Evolutionary conservation across 2,113 vertebrate species (phyloP).

Genomic region (Bothrops jararaca): DNA sequence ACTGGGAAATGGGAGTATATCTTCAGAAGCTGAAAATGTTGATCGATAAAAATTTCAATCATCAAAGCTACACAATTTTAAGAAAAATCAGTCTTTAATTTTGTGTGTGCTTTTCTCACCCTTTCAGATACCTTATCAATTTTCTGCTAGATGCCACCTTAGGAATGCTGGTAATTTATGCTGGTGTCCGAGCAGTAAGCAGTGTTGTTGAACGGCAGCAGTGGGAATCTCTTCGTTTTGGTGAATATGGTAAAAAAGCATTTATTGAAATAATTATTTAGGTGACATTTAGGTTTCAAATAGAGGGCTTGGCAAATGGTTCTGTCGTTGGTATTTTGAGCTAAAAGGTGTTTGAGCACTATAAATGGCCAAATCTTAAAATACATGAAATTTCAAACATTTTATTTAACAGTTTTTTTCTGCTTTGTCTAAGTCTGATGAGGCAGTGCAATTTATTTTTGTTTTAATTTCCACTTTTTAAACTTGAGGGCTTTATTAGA

Average conservation of each 20-base stretch:
- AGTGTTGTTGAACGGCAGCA: slow-evolving; percentile 93
- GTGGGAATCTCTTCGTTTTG: slow-evolving; percentile 95
- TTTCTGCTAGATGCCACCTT: slow-evolving; percentile 93
- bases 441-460: background rate
- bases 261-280: background rate
- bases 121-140: slow-evolving; percentile 93
- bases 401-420: background rate
- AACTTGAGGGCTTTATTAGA: background rate
- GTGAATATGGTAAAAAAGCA: slow-evolving; percentile 89
- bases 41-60: accelerated
- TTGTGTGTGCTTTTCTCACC: slow-evolving; percentile 11
- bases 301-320: background rate
- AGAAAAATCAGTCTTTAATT: background rate
- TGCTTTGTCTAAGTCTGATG: background rate
- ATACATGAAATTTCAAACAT: background rate
- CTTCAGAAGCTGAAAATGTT: background rate
- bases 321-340: background rate
- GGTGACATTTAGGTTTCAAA: background rate
- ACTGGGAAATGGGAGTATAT: background rate
- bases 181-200: slow-evolving; percentile 84
- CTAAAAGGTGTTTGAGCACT: background rate
- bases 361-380: background rate
- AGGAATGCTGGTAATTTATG: slow-evolving; percentile 96
- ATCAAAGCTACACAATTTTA: background rate
- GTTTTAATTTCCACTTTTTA: background rate